Percentiles rank a stretch among this genome's conserved stretches.
These are phyloP conservation scores for Lytechinus pictus DNA, from an alignment of 35 echinoderm and acorn worm genomes.

Conservation along the genomic window DNA sequence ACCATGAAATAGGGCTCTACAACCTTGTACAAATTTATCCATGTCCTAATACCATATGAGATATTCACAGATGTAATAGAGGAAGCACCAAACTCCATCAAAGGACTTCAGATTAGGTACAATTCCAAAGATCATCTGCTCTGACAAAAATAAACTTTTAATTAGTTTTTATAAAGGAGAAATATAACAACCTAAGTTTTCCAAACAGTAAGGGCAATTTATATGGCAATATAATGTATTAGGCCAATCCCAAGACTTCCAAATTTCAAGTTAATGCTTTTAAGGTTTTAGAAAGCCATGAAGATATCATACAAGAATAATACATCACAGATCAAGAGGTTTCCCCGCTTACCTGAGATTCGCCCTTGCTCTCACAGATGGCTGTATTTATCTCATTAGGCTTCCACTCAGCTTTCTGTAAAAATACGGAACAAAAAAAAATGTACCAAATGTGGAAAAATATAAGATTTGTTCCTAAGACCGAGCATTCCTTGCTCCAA, in stretches of 20 bases:
- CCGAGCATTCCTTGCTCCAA: not conserved
- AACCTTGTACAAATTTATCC: not conserved
- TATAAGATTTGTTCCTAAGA: not conserved
- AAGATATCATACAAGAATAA: not conserved
- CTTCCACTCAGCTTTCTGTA: slow-evolving; percentile 36
- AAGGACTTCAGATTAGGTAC: not conserved
- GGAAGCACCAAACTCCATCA: not conserved
- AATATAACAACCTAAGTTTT: not conserved
- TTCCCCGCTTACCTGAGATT: slow-evolving; percentile 33
- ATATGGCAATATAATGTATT: not conserved
- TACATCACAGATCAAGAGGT: not conserved
- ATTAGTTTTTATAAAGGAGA: not conserved
- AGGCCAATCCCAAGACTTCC: no score
- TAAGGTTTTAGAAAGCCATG: no score
- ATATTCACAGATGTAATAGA: not conserved
- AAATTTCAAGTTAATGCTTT: no score
- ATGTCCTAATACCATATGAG: not conserved
- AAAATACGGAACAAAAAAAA: not conserved
- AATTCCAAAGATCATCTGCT: not conserved
- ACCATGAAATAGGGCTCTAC: not conserved
- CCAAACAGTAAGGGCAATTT: not conserved
- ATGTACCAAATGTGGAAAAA: not conserved
- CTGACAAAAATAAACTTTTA: not conserved
- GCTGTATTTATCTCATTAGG: slow-evolving; percentile 19
- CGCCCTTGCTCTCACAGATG: slow-evolving; percentile 34